These are phyloP conservation scores for Cerceris ruficornis DNA, from an alignment of 2,888 invertebrate species.

Conservation along the genomic window DNA sequence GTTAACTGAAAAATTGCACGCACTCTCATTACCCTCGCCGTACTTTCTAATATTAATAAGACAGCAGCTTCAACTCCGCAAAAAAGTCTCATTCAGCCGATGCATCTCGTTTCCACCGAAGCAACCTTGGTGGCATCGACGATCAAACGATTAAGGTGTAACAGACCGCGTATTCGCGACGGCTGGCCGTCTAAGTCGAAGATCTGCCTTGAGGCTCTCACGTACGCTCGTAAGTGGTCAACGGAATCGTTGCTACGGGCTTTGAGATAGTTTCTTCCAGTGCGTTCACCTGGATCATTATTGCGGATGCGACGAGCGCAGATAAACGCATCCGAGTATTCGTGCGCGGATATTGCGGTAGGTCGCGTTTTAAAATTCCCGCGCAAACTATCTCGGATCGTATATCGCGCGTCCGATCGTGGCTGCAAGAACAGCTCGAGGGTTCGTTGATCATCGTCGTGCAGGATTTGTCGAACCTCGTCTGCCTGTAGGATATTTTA, in stretches of 20 bases:
- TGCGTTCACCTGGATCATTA: constrained; percentile 38
- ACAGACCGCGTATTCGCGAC: constrained; percentile 30
- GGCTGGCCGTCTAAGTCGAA: constrained; percentile 30
- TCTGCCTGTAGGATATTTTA: too few relatives aligned
- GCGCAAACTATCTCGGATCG: neutral
- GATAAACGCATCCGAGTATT: neutral
- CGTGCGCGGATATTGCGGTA: neutral
- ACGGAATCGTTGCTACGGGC: constrained; percentile 37
- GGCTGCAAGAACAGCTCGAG: too few relatives aligned
- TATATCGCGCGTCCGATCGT: neutral
- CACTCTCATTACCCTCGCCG: too few relatives aligned
- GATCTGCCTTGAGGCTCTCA: constrained; percentile 24
- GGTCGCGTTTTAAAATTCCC: neutral
- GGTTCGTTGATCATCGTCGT: too few relatives aligned
- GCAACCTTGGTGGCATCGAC: constrained; percentile 39
- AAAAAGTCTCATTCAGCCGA: neutral
- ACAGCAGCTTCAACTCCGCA: neutral
- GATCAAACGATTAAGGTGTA: constrained; percentile 39
- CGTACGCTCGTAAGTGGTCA: constrained; percentile 45
- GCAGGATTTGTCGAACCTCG: too few relatives aligned
- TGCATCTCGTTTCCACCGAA: constrained; percentile 28
- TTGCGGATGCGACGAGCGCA: constrained; percentile 12
- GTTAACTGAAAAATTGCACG: too few relatives aligned
- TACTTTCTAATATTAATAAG: too few relatives aligned
- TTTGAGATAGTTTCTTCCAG: constrained; percentile 32